Conservation (phyloP, 2,113 vertebrate species). For the Carassius carassius region DNA sequence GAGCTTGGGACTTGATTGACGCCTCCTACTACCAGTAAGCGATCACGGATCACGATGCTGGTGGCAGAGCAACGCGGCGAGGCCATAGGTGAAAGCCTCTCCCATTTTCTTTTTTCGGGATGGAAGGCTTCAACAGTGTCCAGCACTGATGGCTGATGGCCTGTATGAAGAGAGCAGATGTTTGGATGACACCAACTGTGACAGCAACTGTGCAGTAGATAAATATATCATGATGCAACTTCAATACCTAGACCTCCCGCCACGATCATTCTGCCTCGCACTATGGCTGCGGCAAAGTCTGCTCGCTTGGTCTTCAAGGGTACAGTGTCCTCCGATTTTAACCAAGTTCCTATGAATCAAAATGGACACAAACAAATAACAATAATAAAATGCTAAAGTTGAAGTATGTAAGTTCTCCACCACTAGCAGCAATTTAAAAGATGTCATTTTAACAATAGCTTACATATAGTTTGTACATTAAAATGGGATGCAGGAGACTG, state of each 20-base stretch:
- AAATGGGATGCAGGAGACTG: not conserved
- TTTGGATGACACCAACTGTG: conserved; percentile 5
- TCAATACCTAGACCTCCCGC: conserved; percentile 89
- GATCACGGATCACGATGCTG: conserved; percentile 85
- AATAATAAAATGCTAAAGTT: not conserved
- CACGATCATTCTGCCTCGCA: conserved; percentile 87
- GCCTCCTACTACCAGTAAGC: conserved; percentile 90
- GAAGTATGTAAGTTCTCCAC: not conserved
- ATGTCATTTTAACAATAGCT: not conserved
- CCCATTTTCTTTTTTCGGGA: conserved; percentile 91
- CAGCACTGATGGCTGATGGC: conserved; percentile 90
- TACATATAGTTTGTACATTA: not conserved
- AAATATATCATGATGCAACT: not conserved
- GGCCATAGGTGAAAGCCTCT: conserved; percentile 85
- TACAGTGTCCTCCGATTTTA: conserved; percentile 87
- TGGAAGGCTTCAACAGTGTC: conserved; percentile 90
- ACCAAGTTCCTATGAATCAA: conserved; percentile 80
- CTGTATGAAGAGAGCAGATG: conserved; percentile 64
- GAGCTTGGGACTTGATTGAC: conserved; percentile 92
- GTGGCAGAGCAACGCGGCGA: conserved; percentile 92
- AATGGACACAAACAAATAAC: not conserved
- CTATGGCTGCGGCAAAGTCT: conserved; percentile 87
- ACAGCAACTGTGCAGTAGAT: not conserved
- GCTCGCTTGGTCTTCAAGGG: conserved; percentile 92
- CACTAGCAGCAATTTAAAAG: not conserved